phyloP scores from a whole-genome alignment of 2,113 vertebrate species.

The Boleophthalmus pectinirostris region DNA sequence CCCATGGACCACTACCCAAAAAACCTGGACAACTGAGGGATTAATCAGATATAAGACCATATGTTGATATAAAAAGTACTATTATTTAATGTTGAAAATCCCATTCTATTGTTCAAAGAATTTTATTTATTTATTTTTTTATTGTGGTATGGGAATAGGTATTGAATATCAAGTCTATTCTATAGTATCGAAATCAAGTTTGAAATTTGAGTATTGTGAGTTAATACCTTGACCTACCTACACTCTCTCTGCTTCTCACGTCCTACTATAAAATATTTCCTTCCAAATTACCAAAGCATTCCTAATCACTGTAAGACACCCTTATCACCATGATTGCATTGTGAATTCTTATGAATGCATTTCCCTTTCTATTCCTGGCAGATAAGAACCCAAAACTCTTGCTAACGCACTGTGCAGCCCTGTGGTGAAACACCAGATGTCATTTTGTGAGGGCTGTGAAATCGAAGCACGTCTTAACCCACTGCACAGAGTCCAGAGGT shows the following conservation, averaged over 20 bases:
- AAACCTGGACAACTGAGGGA: too few relatives aligned
- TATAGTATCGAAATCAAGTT: too few relatives aligned
- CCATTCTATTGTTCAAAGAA: too few relatives aligned
- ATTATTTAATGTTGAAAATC: too few relatives aligned
- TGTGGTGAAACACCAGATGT: background rate
- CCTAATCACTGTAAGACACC: background rate
- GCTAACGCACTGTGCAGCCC: background rate
- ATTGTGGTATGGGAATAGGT: too few relatives aligned
- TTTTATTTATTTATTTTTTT: too few relatives aligned
- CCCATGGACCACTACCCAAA: too few relatives aligned
- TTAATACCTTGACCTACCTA: background rate
- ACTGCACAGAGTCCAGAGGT: conserved; percentile 5
- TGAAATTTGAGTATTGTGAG: background rate
- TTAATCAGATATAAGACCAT: too few relatives aligned
- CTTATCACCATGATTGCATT: background rate
- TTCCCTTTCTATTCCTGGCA: background rate
- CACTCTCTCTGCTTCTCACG: background rate
- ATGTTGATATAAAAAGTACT: too few relatives aligned
- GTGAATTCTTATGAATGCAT: background rate
- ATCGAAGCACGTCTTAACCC: background rate
- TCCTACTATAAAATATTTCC: background rate
- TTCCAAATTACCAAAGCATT: background rate
- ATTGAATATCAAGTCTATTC: too few relatives aligned
- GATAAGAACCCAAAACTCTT: background rate
- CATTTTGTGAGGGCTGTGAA: background rate